phyloP scores from a whole-genome alignment of 2,797 vertebrate genomes.

The Squalus acanthias region DNA sequence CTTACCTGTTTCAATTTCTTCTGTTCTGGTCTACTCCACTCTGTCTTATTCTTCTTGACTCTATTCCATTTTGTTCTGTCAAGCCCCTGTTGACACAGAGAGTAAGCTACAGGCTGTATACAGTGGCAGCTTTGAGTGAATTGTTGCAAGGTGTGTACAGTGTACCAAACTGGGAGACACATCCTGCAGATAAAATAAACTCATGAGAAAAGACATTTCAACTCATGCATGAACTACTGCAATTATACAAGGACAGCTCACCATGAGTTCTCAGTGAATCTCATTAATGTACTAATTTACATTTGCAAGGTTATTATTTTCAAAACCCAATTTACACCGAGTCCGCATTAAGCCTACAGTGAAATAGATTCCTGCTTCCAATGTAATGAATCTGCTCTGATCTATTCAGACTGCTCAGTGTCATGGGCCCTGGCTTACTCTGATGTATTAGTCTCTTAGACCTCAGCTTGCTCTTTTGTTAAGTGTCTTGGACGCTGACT shows the following conservation, averaged over 20 bases:
- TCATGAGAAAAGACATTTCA: neutral
- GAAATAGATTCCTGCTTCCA: neutral
- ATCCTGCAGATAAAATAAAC: neutral
- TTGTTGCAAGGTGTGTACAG: neutral
- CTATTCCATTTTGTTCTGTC: neutral
- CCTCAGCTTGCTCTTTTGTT: neutral
- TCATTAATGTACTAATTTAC: conserved; percentile 17
- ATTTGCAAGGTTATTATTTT: neutral
- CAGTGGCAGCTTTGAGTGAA: no score
- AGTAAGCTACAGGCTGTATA: neutral
- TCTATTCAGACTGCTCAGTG: neutral
- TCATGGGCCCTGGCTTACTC: neutral
- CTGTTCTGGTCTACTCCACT: neutral
- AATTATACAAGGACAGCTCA: neutral
- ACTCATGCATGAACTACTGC: neutral
- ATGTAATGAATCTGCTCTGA: neutral
- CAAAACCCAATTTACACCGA: neutral
- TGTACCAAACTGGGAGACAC: neutral
- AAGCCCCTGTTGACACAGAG: neutral
- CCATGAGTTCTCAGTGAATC: neutral
- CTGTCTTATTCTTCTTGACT: neutral
- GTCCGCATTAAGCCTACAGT: neutral
- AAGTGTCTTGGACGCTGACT: neutral
- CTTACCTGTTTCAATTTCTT: neutral
- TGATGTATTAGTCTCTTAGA: neutral